phyloP scores from a whole-genome alignment of 2,888 invertebrate species.

The Eledona agricola region DNA sequence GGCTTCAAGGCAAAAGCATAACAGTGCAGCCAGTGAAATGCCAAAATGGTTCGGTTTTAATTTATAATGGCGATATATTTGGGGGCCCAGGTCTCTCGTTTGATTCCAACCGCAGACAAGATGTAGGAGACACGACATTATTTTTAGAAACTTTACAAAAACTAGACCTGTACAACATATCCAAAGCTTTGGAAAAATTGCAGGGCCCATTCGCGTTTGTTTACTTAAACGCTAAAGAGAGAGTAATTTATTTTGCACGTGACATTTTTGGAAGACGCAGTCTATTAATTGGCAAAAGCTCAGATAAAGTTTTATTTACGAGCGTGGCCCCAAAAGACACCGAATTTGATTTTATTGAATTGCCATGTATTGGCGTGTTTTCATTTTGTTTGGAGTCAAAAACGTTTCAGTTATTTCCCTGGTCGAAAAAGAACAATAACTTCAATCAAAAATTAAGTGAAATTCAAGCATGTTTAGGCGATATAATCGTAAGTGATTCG shows the following conservation, averaged over 20 bases:
- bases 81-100: slow-evolving; percentile 55
- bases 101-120: slow-evolving; percentile 57
- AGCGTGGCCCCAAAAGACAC: slow-evolving; percentile 69
- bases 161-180: slow-evolving; percentile 51
- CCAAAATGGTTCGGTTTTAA: slow-evolving; percentile 70
- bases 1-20: slow-evolving; percentile 79
- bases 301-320: slow-evolving; percentile 62
- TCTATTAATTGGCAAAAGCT: slow-evolving; percentile 70
- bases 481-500: slow-evolving; percentile 39
- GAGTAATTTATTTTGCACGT: slow-evolving; percentile 80
- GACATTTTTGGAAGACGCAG: slow-evolving; percentile 89
- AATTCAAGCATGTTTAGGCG: slow-evolving; percentile 55
- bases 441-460: slow-evolving; percentile 55
- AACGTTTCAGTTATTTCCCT: slow-evolving; percentile 61
- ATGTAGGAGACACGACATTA: slow-evolving; percentile 65
- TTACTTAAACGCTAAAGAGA: slow-evolving; percentile 70
- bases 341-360: slow-evolving; percentile 65
- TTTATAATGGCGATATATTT: slow-evolving; percentile 93
- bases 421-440: slow-evolving; percentile 57
- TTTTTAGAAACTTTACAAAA: slow-evolving; percentile 62
- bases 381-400: slow-evolving; percentile 62
- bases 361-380: slow-evolving; percentile 72
- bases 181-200: slow-evolving; percentile 66
- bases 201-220: slow-evolving; percentile 88
- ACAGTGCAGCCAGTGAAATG: slow-evolving; percentile 75